Conservation (phyloP, 1,140 invertebrate species). For the Lordiphosa mommai region DNA sequence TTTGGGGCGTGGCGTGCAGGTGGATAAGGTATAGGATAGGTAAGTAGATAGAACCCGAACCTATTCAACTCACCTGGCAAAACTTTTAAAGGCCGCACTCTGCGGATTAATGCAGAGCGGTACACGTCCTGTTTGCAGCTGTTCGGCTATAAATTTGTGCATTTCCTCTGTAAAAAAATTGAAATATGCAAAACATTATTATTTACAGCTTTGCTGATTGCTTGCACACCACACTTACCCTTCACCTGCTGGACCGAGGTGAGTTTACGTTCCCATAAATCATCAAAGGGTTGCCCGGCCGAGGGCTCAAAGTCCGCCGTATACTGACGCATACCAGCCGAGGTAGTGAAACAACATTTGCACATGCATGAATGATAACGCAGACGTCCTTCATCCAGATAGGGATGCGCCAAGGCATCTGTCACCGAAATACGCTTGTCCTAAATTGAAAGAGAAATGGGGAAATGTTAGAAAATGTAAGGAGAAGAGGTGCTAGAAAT, state of each 20-base stretch:
- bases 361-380: constrained; percentile 99
- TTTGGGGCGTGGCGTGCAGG: constrained; percentile 12
- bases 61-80: constrained; percentile 93
- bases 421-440: constrained; percentile 96
- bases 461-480: too few relatives aligned
- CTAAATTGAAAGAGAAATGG: constrained; percentile 82
- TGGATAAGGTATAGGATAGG: constrained; percentile 8
- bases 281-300: constrained; percentile 93
- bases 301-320: constrained; percentile 95
- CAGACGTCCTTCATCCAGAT: constrained; percentile 97
- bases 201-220: not conserved
- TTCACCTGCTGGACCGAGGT: constrained; percentile 95
- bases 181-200: not conserved
- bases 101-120: constrained; percentile 99
- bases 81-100: constrained; percentile 99
- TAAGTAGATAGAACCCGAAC: not conserved
- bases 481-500: too few relatives aligned
- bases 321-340: constrained; percentile 89
- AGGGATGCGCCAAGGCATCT: constrained; percentile 96
- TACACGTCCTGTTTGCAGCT: constrained; percentile 94
- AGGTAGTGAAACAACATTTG: constrained; percentile 94
- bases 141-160: constrained; percentile 98
- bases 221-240: constrained; percentile 89
- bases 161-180: constrained; percentile 90
- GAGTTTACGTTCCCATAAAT: constrained; percentile 96